Conservation (phyloP, 2,888 invertebrate genomes). For the Mesorhabditis sp. region DNA sequence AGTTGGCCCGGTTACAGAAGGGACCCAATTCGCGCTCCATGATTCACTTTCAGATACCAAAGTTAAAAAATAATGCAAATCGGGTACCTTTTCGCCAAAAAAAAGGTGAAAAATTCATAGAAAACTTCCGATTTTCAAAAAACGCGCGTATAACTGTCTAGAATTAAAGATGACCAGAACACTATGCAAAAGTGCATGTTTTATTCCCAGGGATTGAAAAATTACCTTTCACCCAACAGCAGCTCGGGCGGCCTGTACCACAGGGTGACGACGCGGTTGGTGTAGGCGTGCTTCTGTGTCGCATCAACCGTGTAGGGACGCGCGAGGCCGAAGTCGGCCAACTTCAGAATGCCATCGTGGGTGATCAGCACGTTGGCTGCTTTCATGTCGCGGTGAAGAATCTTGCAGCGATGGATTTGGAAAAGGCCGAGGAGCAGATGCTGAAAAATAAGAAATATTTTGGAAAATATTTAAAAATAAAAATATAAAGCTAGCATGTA, state of each 20-base stretch:
- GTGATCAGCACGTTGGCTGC: constrained; percentile 96
- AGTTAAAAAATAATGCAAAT: not conserved
- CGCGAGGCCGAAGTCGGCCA: constrained; percentile 96
- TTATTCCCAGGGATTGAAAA: too few species aligned
- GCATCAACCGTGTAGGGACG: constrained; percentile 63
- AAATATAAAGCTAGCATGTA: not conserved
- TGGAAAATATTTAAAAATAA: not conserved
- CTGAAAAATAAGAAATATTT: constrained; percentile 14
- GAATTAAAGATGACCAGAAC: too few species aligned
- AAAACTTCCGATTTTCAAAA: not conserved
- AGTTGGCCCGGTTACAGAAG: too few species aligned
- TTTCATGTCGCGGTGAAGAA: constrained; percentile 90
- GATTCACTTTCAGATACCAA: too few species aligned
- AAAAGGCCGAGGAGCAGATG: constrained; percentile 66
- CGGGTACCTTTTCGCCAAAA: not conserved
- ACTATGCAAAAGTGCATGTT: too few species aligned
- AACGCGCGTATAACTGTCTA: too few species aligned
- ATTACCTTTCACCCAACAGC: constrained; percentile 35
- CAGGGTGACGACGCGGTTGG: constrained; percentile 93
- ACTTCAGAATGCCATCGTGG: constrained; percentile 84
- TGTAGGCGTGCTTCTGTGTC: constrained; percentile 66
- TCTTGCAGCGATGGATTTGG: constrained; percentile 90
- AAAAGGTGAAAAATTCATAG: constrained; percentile 4
- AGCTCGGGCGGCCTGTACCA: constrained; percentile 75
- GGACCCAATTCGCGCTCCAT: too few species aligned